These are phyloP conservation scores for Drosophila longiperda DNA, from an alignment of 2,888 invertebrate genomes.

Conservation along the genomic window DNA sequence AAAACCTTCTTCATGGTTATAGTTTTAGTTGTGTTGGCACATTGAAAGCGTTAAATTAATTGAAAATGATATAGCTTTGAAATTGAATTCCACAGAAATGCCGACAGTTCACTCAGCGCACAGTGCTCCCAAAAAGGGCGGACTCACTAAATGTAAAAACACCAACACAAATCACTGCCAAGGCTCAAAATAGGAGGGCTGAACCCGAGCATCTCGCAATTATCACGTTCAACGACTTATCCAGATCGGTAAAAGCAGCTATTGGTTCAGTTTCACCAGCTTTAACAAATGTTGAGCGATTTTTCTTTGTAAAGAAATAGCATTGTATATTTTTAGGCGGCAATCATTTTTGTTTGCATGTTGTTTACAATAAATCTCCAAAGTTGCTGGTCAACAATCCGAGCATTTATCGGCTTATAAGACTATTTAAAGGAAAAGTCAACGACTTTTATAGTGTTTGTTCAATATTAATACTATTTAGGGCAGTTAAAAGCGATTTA, in stretches of 20 bases:
- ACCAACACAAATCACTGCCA: background rate
- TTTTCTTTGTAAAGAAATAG: background rate
- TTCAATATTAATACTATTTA: background rate
- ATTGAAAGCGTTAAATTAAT: slow-evolving; percentile 79
- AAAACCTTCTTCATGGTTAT: slow-evolving; percentile 31
- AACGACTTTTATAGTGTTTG: background rate
- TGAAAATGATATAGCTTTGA: slow-evolving; percentile 80
- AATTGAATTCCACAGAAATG: slow-evolving; percentile 78
- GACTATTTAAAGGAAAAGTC: background rate
- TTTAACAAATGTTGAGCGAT: background rate
- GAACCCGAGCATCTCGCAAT: slow-evolving; percentile 30
- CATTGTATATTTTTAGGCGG: slow-evolving; percentile 47
- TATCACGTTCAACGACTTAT: slow-evolving; percentile 28
- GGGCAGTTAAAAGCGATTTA: background rate
- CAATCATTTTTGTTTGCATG: background rate
- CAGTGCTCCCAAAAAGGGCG: background rate
- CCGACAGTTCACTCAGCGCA: slow-evolving; percentile 62
- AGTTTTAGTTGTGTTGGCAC: slow-evolving; percentile 49
- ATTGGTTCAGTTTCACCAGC: slow-evolving; percentile 24
- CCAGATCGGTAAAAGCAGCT: background rate
- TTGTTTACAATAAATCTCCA: background rate
- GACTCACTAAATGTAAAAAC: background rate
- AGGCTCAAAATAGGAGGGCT: background rate
- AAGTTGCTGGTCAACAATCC: background rate
- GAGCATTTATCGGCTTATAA: background rate